phyloP scores from a whole-genome alignment of 2,113 vertebrate genomes.

The Pomatostomus ruficeps region DNA sequence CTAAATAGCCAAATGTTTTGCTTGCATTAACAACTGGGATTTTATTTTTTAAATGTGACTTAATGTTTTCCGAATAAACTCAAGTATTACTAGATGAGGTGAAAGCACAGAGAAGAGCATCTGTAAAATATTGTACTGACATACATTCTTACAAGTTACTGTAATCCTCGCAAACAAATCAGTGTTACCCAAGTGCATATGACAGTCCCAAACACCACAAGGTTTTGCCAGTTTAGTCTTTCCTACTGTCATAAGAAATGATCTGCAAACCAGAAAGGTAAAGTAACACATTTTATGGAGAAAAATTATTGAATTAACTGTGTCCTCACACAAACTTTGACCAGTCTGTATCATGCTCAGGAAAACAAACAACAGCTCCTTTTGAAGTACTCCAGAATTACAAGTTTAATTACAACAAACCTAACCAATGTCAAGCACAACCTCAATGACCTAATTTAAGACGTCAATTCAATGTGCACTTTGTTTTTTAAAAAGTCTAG shows the following conservation, averaged over 20 bases:
- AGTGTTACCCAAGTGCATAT: rapidly evolving
- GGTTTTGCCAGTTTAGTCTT: background rate
- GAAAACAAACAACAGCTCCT: background rate
- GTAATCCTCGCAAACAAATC: background rate
- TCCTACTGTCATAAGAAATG: background rate
- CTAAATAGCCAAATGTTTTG: background rate
- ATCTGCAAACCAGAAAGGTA: background rate
- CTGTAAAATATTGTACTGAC: rapidly evolving
- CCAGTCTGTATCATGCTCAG: background rate
- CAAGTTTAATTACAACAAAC: background rate
- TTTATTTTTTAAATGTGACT: background rate
- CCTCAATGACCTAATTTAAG: background rate
- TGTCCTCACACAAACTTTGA: background rate
- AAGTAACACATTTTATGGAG: background rate
- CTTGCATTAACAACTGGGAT: background rate
- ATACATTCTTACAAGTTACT: background rate
- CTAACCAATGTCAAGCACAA: background rate
- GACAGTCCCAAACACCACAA: background rate
- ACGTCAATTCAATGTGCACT: background rate
- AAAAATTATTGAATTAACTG: background rate
- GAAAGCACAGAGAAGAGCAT: background rate
- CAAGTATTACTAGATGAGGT: background rate
- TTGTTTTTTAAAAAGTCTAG: background rate
- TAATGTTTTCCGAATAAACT: background rate
- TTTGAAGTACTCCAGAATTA: background rate